Evolutionary conservation across 2,113 vertebrate species (phyloP), one percentile per base, ranked within the genome.

Genomic region (Petrocephalus zakoni): DNA sequence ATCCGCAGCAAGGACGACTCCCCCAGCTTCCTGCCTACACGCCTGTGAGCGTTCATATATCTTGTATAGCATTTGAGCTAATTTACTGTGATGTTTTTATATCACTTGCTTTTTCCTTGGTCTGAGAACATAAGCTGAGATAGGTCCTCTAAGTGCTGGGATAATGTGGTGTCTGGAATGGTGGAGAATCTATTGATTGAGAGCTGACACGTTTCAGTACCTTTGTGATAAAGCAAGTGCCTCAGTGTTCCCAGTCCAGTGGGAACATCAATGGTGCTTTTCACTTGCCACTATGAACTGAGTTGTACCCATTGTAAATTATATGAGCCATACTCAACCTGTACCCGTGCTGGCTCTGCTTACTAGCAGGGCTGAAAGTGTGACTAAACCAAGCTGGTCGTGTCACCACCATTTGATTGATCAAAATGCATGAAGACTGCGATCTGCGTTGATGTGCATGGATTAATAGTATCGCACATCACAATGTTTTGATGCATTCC

Each of bases 1-100:
- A 97, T 99, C 93, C 96, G 97, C 88, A 97, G 96, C 94, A 99
- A 96, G 94, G 98, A 99, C 93, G 98, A 99, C 94, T 99, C 98
- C 11, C 98, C 97, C 81, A 99, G 97, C 87, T 96, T 96, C 90
- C 96, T 99, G 87, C 98, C 97, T 4, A 97, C 96, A 0, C 97
- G 98, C 90, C 96, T 99, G 98, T 99, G 93, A 97, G 98, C 95
- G 75, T 72, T 13, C 29, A 58, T 37, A 9, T 29, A 25, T 64
- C 58, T 25, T 64, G 9, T 9, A 64, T 64, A 64, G 22, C 25
- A n/a, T 22, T n/a, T 61, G 58, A 61, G 8, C n/a, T 61, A 25
- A 61, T 61, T 61, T 61, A 61, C 21, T 61, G 58, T 61, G 58
- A n/a, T 61, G 58, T 61, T n/a, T 61, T n/a, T n/a, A 61, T 61